phyloP scores from a whole-genome alignment of 2,888 invertebrate genomes.

The Calameuta filiformis region DNA sequence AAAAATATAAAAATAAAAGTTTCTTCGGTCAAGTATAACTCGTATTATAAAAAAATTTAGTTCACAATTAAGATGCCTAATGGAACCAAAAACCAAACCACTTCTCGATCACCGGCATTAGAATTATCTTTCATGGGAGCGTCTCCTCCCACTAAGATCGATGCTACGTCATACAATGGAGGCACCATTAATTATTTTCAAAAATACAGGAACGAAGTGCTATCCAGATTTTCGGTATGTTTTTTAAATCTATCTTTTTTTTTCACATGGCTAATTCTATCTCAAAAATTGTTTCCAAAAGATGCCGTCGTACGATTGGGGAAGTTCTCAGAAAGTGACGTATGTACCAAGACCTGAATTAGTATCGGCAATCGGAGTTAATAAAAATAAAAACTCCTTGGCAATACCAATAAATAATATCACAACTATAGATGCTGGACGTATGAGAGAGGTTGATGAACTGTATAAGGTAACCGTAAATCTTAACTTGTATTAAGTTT shows the following conservation, averaged over 20 bases:
- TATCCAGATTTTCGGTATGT: slow-evolving; percentile 63
- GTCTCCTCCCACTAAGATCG: slow-evolving; percentile 56
- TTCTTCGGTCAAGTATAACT: too few relatives aligned
- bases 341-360: slow-evolving; percentile 62
- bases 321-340: slow-evolving; percentile 51
- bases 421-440: slow-evolving; percentile 61
- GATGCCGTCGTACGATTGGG: slow-evolving; percentile 65
- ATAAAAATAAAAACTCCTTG: slow-evolving; percentile 53
- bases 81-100: slow-evolving; percentile 52
- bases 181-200: slow-evolving; percentile 61
- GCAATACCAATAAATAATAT: slow-evolving; percentile 56
- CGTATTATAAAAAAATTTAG: too few relatives aligned
- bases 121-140: slow-evolving; percentile 61
- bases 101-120: slow-evolving; percentile 60
- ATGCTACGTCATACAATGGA: slow-evolving; percentile 48
- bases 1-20: too few relatives aligned
- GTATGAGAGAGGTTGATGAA: slow-evolving; percentile 64
- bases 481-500: too few relatives aligned
- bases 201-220: slow-evolving; percentile 63
- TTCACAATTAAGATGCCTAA: slow-evolving; percentile 18
- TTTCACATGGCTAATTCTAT: too few relatives aligned
- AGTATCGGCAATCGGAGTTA: slow-evolving; percentile 51
- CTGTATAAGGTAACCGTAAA: slow-evolving; percentile 62
- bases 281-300: slow-evolving; percentile 27
- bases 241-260: background rate